Evolutionary conservation across 2,113 vertebrate species (phyloP), one percentile per base, ranked within the genome.

Genomic region (Oryzias curvinotus): DNA sequence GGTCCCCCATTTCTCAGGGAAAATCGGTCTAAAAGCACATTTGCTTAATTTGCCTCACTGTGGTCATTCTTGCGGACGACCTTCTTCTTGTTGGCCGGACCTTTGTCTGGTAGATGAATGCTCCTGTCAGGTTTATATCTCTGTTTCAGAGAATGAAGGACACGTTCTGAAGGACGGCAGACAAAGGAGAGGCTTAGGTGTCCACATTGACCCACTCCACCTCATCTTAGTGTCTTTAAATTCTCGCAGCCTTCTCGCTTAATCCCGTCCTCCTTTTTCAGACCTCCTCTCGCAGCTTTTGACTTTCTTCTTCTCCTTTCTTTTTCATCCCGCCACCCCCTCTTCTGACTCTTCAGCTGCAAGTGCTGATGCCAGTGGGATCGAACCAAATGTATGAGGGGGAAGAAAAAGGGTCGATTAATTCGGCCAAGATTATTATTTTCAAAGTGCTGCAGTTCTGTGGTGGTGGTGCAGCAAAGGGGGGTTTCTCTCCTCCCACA

Each of bases 401-500:
- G 59, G 49, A 58, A 60, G 63, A 61, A 86, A 85, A 90, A 88
- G 70, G 84, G 87, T 82, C 71, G 78, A 78, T 75, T 87, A 88
- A 92, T 89, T 86, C 82, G 83, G 83, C 85, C 86, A 84, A 84
- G 82, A 75, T 78, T 84, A 80, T 91, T 91, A 80, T 91, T 90
- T 75, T 80, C 71, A 62, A 86, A 80, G 85, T 82, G 68, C 77
- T 56, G 84, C 47, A 6, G 53, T 58, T 81, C 88, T 87, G 91
- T 88, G 36, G 36, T 83, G 87, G 87, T 75, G 68, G 65, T 64
- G 78, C 82, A 41, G 74, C 71, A 73, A 86, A 90, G 80, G 86
- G 75, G 15, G 83, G 85, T 80, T 3, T 57, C 55, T 48, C 63
- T 25, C 63, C 44, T 26, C 52, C 51, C 13, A 8, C 49, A 25